Conservation (phyloP, 2,797 vertebrate species). For the Fringilla coelebs region DNA sequence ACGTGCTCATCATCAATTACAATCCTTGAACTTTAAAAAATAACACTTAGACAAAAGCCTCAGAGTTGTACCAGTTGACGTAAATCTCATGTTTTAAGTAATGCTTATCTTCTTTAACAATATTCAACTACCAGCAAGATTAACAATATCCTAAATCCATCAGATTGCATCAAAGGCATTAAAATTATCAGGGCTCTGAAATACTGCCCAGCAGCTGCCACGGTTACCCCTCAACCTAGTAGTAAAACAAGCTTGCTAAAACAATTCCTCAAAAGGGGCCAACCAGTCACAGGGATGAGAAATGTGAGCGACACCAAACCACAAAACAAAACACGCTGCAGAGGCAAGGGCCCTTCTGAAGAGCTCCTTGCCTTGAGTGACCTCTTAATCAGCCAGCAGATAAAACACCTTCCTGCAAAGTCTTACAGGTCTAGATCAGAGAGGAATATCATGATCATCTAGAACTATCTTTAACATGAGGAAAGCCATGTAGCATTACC, state of each 20-base stretch:
- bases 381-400: background rate
- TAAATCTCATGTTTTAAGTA: slow-evolving; percentile 2
- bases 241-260: background rate
- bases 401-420: background rate
- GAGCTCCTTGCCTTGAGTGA: background rate
- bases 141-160: background rate
- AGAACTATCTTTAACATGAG: background rate
- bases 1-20: background rate
- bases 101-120: background rate
- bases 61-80: background rate
- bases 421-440: background rate
- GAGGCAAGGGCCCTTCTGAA: background rate
- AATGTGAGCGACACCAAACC: fast-evolving
- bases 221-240: background rate
- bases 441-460: background rate
- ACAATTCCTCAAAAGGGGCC: background rate
- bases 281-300: background rate
- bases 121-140: background rate
- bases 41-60: background rate
- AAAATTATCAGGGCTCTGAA: background rate
- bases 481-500: background rate
- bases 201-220: background rate
- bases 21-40: background rate
- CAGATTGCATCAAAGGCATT: background rate
- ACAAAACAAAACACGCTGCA: background rate